Evolutionary conservation across 2,888 invertebrate species (phyloP).

Genomic region (Ophraella communa): DNA sequence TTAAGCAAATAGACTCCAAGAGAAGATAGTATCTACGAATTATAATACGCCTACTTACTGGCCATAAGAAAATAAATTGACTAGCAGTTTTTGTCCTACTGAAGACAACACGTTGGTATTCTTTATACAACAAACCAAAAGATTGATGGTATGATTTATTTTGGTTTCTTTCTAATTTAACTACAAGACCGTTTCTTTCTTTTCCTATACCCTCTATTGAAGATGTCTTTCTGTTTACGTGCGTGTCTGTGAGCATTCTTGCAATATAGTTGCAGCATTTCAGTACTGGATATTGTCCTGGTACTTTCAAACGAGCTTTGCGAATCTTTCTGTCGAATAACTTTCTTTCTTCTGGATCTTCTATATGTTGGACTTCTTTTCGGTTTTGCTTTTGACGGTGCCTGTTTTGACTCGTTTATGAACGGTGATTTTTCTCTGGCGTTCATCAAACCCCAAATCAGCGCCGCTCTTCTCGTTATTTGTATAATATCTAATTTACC

Average conservation of each 20-base stretch:
- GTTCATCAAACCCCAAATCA: conserved; percentile 43
- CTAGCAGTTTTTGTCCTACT: no score
- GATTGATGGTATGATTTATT: no score
- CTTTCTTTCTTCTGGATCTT: neutral
- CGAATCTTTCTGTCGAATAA: neutral
- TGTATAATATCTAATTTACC: conserved; percentile 34
- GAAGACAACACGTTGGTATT: no score
- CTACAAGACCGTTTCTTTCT: no score
- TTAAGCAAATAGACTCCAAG: no score
- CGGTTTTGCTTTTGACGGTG: conserved; percentile 22
- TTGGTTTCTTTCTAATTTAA: no score
- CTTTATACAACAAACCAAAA: no score
- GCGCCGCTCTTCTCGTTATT: conserved; percentile 33
- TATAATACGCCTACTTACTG: no score
- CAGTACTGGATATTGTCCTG: neutral
- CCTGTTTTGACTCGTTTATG: conserved; percentile 35
- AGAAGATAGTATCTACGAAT: no score
- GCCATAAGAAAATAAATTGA: no score
- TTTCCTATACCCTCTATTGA: neutral
- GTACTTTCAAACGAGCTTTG: neutral
- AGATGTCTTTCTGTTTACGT: no score
- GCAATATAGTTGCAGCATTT: neutral
- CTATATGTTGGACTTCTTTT: conserved; percentile 8
- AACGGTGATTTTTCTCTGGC: conserved; percentile 42
- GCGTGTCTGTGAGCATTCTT: no score